Conservation (phyloP, 2,113 vertebrate species). For the Ardeotis arabs region DNA sequence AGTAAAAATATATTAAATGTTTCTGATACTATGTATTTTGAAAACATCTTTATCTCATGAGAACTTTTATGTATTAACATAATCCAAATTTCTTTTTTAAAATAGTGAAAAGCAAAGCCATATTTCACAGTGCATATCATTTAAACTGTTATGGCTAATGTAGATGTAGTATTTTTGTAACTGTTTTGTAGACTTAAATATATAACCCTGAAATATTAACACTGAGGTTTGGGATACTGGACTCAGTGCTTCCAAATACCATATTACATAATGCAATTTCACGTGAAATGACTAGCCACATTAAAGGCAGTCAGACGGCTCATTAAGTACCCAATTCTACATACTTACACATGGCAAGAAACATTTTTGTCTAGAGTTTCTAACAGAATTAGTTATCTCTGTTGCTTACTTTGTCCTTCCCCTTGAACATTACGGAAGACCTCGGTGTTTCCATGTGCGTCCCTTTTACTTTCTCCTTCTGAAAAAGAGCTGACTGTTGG, state of each 20-base stretch:
- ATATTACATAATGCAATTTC: neutral
- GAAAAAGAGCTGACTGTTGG: neutral
- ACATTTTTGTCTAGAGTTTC: neutral
- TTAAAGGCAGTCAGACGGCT: neutral
- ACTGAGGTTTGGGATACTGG: fast-evolving
- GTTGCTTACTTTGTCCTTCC: neutral
- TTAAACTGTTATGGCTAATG: neutral
- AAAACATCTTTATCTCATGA: neutral
- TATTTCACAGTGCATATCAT: neutral
- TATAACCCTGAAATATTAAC: neutral
- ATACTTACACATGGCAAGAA: neutral
- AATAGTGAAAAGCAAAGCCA: neutral
- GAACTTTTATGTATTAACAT: neutral
- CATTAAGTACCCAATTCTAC: neutral
- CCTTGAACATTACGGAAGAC: neutral
- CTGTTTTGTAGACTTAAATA: neutral
- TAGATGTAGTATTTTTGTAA: neutral
- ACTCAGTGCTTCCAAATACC: neutral
- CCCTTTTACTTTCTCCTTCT: neutral
- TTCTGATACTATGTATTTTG: neutral
- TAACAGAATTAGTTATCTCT: neutral
- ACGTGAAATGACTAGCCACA: neutral
- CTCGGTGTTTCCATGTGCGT: neutral
- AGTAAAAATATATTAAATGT: neutral
- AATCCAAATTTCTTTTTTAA: neutral